A percentile compares a stretch with the other conserved stretches of the same genome.
Evolutionary conservation across 2,888 invertebrate genomes (phyloP).

Genomic region (Deilephila porcellus): DNA sequence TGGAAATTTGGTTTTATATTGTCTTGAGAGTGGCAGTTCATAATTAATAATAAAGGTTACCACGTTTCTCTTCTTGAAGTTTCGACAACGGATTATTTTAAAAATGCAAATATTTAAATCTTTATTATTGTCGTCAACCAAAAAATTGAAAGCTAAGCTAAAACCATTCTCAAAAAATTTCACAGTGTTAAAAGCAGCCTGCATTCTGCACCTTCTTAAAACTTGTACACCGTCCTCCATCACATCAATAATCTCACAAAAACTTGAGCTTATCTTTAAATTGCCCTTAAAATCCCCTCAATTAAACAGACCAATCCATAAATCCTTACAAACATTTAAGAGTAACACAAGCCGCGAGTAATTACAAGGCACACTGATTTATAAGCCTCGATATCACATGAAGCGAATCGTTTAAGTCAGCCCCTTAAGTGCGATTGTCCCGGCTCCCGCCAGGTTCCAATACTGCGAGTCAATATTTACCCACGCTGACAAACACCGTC

Average conservation of each 20-base stretch:
- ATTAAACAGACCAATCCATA: background rate
- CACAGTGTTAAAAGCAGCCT: too few species aligned
- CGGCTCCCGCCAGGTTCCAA: conserved; percentile 43
- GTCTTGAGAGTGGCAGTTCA: too few species aligned
- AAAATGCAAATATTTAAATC: too few species aligned
- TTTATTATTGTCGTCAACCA: too few species aligned
- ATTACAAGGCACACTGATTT: conserved; percentile 28
- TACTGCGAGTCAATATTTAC: conserved; percentile 67
- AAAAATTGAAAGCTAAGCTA: too few species aligned
- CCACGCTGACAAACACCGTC: conserved; percentile 59
- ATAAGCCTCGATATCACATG: conserved; percentile 33
- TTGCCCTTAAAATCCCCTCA: background rate
- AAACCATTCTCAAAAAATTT: too few species aligned
- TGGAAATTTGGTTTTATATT: too few species aligned
- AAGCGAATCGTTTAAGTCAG: conserved; percentile 49
- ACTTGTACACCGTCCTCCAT: too few species aligned
- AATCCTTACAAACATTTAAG: background rate
- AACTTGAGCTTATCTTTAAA: background rate
- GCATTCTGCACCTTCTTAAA: background rate
- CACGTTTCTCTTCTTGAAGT: too few species aligned
- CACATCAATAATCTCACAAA: background rate
- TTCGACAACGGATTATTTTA: too few species aligned
- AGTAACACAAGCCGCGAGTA: conserved; percentile 25
- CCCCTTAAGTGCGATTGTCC: conserved; percentile 57
- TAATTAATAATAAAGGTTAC: too few species aligned